phyloP scores from a whole-genome alignment of 2,113 vertebrate species.

The Emydocephalus ijimae region DNA sequence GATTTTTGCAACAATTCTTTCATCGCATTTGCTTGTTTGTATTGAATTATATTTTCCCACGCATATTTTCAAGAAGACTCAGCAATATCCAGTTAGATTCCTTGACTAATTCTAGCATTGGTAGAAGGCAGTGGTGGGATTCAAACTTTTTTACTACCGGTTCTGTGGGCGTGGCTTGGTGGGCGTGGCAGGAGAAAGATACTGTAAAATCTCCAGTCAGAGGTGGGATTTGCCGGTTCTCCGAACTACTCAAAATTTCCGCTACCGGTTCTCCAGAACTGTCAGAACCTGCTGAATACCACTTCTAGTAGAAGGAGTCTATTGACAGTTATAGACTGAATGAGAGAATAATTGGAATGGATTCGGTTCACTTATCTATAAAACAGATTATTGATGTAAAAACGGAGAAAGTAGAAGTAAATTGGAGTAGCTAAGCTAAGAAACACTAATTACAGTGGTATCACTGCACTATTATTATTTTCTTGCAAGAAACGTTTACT shows the following conservation, averaged over 20 bases:
- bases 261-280: too few species aligned
- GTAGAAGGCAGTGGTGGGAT: too few species aligned
- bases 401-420: not conserved
- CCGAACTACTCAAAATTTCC: too few species aligned
- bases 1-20: not conserved
- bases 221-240: too few species aligned
- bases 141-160: too few species aligned
- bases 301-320: not conserved
- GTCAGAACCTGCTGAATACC: too few species aligned
- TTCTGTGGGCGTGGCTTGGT: too few species aligned
- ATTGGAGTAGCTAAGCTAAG: not conserved
- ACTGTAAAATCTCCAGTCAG: too few species aligned
- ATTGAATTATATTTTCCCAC: not conserved
- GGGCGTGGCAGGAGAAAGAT: too few species aligned
- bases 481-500: constrained; percentile 8
- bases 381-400: not conserved
- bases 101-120: not conserved
- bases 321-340: not conserved
- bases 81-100: not conserved
- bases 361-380: not conserved
- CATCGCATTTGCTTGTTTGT: not conserved
- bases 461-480: constrained; percentile 28
- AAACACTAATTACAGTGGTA: constrained; percentile 10
- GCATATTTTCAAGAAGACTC: not conserved
- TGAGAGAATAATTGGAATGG: not conserved